Base-by-base conservation (phyloP, 30 jellyfish, hydroid and myxozoan genomes). In the Rhopilema esculentum region DNA sequence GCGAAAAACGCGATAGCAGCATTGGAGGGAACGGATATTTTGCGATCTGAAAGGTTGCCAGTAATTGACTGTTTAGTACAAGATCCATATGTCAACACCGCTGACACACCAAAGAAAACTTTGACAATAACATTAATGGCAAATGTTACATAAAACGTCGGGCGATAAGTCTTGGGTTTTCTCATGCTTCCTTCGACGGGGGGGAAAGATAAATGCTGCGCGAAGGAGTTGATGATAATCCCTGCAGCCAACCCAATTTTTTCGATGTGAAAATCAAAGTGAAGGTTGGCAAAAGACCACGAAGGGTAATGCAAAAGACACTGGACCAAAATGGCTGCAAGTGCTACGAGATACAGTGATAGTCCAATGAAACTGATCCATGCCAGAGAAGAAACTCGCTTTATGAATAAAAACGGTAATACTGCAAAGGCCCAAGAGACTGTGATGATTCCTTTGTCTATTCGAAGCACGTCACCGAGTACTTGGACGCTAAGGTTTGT, bases 111-210 rank as follows among this genome's bases (percentile, higher is more conserved):
- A 72, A 92, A 84, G 68, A 57, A 70, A 1, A 87, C 57, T 61
- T 92, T 92, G 23, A 72, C 80, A 8, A 79, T 17, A 0, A 75
- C 74, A 40, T 92, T 92, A 27, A 87, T 22, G n/a, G 51, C 65
- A 64, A 92, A 92, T 63, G 97, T 28, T 2, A 48, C 90, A 17
- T 28, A 25, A 4, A 88, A 15, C 17, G 92, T 79, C 48, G 27
- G 33, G 57, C 26, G 48, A 72, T 63, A 87, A 8, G 19, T 25
- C 61, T 89, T 49, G 16, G 98, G 98, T 18, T 62, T 68, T 67
- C 50, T 61, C 94, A 92, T 80, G 66, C 98, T 92, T 0, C 98
- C 98, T 83, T 92, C 98, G 27, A 92, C 80, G 0, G 97, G 78
- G n/a, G 98, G 98, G 27, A 92, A 72, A 82, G 90, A 40, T 79